Conservation (phyloP, 2,113 vertebrate species). For the Colossoma macropomum region DNA sequence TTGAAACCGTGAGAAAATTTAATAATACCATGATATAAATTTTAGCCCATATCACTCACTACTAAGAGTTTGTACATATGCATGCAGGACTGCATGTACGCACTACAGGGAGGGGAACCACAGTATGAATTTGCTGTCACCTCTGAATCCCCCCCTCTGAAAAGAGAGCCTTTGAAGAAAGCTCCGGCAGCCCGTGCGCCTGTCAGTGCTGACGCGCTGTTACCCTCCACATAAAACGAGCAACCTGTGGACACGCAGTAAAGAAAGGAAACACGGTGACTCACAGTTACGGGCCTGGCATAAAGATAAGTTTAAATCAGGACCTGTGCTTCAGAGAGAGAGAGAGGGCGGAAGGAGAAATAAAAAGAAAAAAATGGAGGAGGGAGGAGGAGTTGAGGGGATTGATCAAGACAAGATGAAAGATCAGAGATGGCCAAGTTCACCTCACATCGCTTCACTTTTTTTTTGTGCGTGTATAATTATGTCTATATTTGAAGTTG, state of each 20-base stretch:
- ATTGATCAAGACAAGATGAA: constrained; percentile 49
- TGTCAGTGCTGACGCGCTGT: constrained; percentile 24
- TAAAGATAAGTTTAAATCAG: constrained; percentile 29
- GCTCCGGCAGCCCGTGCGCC: neutral
- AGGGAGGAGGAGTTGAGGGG: neutral
- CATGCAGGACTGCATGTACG: neutral
- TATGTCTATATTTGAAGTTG: neutral
- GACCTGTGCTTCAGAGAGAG: neutral
- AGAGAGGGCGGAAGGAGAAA: neutral
- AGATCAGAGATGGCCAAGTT: constrained; percentile 31
- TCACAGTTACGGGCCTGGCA: constrained; percentile 17
- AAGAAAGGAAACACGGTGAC: constrained; percentile 42
- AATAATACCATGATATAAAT: too few species aligned
- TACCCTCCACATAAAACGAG: constrained; percentile 27
- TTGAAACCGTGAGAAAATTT: too few species aligned
- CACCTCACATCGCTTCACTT: neutral
- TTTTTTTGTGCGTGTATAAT: constrained; percentile 10
- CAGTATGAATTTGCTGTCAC: constrained; percentile 16
- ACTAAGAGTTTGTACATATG: too few species aligned
- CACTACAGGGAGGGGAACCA: neutral
- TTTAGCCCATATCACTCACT: too few species aligned
- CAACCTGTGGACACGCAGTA: constrained; percentile 28
- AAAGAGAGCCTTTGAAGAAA: constrained; percentile 36
- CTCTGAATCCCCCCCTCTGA: constrained; percentile 5
- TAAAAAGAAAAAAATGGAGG: neutral